These are phyloP conservation scores for Diadromus collaris DNA, from an alignment of 2,888 invertebrate genomes.

Conservation along the genomic window DNA sequence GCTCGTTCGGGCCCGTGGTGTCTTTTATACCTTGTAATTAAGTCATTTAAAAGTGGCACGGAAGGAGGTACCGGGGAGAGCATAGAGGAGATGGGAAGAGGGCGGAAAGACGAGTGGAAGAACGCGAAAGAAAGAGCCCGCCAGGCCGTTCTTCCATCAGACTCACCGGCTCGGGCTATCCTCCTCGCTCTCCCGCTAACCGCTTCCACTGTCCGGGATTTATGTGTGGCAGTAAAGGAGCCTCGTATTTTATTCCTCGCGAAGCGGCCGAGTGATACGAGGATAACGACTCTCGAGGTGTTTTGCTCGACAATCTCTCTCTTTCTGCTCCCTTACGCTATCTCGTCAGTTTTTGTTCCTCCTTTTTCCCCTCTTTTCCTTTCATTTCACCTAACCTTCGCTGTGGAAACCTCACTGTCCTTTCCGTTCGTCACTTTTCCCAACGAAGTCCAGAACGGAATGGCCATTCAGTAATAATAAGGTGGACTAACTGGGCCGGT, in stretches of 20 bases:
- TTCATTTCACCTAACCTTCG: neutral
- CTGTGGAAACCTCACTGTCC: neutral
- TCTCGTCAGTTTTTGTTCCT: constrained; percentile 32
- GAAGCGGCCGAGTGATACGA: constrained; percentile 57
- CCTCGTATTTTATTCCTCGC: constrained; percentile 64
- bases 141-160: constrained; percentile 48
- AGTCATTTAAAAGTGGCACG: constrained; percentile 63
- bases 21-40: constrained; percentile 67
- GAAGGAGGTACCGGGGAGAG: constrained; percentile 24
- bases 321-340: constrained; percentile 20
- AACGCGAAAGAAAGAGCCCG: constrained; percentile 42
- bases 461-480: neutral
- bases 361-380: constrained; percentile 33
- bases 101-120: constrained; percentile 22
- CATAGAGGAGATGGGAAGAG: neutral
- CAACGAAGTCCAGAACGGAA: neutral
- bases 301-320: constrained; percentile 60
- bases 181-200: constrained; percentile 36
- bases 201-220: constrained; percentile 60
- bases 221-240: constrained; percentile 64
- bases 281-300: constrained; percentile 60
- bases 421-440: neutral
- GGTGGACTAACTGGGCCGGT: neutral
- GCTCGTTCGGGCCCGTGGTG: constrained; percentile 43
- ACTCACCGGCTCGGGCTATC: constrained; percentile 38